Evolutionary conservation across 23 tunicate genomes (phyloP).

Genomic region (Halocynthia aurantium): DNA sequence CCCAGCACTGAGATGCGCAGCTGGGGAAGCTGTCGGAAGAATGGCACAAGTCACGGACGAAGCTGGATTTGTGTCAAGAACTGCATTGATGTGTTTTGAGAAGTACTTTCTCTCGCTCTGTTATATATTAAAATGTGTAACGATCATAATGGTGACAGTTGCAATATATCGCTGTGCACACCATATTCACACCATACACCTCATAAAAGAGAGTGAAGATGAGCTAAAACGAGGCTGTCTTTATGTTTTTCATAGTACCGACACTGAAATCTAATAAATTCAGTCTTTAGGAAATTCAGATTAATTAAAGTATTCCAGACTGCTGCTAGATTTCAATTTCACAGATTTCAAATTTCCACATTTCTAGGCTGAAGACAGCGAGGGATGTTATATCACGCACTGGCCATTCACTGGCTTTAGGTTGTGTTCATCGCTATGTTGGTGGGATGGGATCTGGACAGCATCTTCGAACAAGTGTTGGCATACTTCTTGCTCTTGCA

Average conservation of each 20-base stretch:
- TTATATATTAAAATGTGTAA: too few relatives aligned
- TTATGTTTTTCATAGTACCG: too few relatives aligned
- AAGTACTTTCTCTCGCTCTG: conserved; percentile 32
- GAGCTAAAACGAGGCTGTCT: too few relatives aligned
- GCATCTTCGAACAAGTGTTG: conserved; percentile 86
- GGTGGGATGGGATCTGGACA: conserved; percentile 90
- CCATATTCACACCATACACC: too few relatives aligned
- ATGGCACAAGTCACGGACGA: conserved; percentile 95
- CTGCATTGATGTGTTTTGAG: conserved; percentile 80
- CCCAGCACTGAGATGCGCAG: conserved; percentile 77
- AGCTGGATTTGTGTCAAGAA: conserved; percentile 56
- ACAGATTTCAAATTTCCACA: background rate
- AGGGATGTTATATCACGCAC: conserved; percentile 94
- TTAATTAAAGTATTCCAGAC: too few relatives aligned
- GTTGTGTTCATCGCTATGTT: conserved; percentile 85
- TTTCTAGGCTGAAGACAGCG: conserved; percentile 69
- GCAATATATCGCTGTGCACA: too few relatives aligned
- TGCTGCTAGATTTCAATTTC: too few relatives aligned
- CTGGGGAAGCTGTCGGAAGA: conserved; percentile 90
- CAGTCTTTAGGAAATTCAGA: too few relatives aligned
- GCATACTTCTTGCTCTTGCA: conserved; percentile 82
- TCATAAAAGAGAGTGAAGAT: too few relatives aligned
- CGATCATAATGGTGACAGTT: too few relatives aligned
- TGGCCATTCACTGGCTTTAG: conserved; percentile 89
- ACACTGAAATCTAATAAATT: too few relatives aligned